phyloP scores from a whole-genome alignment of 2,888 invertebrate genomes.

The Onchidella celtica region DNA sequence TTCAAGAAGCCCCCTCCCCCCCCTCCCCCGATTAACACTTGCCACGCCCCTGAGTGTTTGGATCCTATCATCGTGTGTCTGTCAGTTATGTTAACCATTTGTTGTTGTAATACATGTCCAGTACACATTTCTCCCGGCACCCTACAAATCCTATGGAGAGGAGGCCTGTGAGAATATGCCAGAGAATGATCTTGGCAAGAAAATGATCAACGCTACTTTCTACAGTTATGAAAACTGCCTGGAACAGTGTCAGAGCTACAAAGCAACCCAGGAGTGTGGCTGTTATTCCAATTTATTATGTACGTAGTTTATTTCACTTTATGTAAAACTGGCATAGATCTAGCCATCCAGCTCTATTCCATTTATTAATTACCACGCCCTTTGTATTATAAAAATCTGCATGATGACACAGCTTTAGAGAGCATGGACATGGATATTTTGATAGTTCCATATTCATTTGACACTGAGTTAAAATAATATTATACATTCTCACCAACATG shows the following conservation, averaged over 20 bases:
- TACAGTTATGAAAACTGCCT: conserved; percentile 38
- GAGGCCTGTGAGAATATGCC: conserved; percentile 1
- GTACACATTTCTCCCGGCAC: conserved; percentile 38
- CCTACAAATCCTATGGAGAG: conserved; percentile 32
- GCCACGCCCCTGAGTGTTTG: too few relatives aligned
- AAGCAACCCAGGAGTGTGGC: background rate
- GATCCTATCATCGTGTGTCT: too few relatives aligned
- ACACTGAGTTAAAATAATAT: too few relatives aligned
- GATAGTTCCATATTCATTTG: background rate
- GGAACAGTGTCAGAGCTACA: conserved; percentile 29
- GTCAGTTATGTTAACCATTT: too few relatives aligned
- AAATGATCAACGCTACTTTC: conserved; percentile 38
- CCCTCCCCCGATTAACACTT: too few relatives aligned
- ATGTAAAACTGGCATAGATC: background rate
- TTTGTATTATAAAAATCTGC: background rate
- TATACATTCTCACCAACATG: too few relatives aligned
- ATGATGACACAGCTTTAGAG: background rate
- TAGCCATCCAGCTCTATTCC: background rate
- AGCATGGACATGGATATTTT: background rate
- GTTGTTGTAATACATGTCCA: too few relatives aligned
- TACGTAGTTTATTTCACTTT: background rate
- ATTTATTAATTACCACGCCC: background rate
- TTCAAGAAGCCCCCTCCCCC: too few relatives aligned
- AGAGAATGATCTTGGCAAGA: background rate
- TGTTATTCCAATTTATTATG: conserved; percentile 30